These are phyloP conservation scores for Drosophila aldrichi DNA, from an alignment of 2,888 invertebrate genomes.

Conservation along the genomic window DNA sequence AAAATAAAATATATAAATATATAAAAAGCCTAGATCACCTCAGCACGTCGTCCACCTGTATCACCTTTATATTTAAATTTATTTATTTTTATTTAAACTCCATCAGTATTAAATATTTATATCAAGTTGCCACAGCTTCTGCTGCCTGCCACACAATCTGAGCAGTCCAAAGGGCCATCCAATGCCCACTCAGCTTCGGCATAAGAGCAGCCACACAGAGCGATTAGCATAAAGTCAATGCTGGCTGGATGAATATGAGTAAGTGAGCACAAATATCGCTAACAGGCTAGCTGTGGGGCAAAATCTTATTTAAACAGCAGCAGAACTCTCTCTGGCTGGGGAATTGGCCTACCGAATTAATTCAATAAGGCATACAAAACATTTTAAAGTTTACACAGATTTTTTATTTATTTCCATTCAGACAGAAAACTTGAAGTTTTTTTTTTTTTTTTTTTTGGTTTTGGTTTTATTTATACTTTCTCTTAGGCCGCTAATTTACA, in stretches of 20 bases:
- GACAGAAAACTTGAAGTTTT: constrained; percentile 64
- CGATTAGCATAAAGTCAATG: too few species aligned
- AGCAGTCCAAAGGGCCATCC: too few species aligned
- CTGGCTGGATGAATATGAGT: not conserved
- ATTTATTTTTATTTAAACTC: too few species aligned
- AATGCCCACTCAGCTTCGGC: too few species aligned
- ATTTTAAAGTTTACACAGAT: constrained; percentile 14
- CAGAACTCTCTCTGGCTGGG: not conserved
- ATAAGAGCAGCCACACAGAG: too few species aligned
- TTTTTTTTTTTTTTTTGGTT: constrained; percentile 25
- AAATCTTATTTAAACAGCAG: not conserved
- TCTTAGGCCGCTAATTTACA: constrained; percentile 41
- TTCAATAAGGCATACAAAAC: not conserved
- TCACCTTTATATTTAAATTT: too few species aligned
- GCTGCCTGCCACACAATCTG: too few species aligned
- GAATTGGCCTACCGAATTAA: not conserved
- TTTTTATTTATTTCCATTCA: constrained; percentile 40
- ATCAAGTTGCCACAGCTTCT: too few species aligned
- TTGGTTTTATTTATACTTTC: constrained; percentile 14
- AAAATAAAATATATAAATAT: too few species aligned
- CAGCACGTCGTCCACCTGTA: too few species aligned
- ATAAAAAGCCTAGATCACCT: too few species aligned
- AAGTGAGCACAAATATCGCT: not conserved
- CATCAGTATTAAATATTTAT: too few species aligned
- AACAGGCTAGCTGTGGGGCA: not conserved